These are phyloP conservation scores for Nemoura dubitans DNA, from an alignment of 2,888 invertebrate genomes.

Conservation along the genomic window DNA sequence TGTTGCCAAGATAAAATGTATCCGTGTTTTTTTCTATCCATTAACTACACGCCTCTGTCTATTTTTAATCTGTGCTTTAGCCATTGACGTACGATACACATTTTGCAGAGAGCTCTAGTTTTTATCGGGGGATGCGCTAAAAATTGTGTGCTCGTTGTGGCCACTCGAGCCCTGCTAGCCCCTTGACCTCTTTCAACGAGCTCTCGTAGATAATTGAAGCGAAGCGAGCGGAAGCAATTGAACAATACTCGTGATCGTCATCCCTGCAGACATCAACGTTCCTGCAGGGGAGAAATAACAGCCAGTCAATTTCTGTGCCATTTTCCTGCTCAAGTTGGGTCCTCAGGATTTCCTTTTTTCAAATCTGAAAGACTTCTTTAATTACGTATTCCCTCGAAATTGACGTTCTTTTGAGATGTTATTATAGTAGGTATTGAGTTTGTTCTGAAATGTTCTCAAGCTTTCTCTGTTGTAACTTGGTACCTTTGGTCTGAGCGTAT, in stretches of 20 bases:
- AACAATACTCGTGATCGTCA: neutral
- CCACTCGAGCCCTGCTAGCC: neutral
- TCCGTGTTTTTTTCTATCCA: neutral
- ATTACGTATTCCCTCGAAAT: neutral
- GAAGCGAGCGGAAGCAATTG: neutral
- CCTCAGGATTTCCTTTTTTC: neutral
- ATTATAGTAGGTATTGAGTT: neutral
- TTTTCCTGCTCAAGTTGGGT: neutral
- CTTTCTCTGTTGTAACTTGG: neutral
- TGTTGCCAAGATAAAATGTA: neutral
- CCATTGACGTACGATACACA: neutral
- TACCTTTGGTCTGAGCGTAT: neutral
- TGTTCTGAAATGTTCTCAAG: neutral
- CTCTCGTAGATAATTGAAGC: neutral
- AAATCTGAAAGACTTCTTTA: neutral
- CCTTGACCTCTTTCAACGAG: neutral
- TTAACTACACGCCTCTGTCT: neutral
- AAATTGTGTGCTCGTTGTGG: neutral
- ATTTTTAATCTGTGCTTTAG: neutral
- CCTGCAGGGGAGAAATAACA: neutral
- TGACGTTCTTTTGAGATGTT: neutral
- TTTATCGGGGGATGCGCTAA: neutral
- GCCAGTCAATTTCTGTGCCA: neutral
- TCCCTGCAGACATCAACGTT: neutral
- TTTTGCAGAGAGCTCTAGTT: neutral